phyloP scores from a whole-genome alignment of 2,888 invertebrate species.

The Aquatica leii region DNA sequence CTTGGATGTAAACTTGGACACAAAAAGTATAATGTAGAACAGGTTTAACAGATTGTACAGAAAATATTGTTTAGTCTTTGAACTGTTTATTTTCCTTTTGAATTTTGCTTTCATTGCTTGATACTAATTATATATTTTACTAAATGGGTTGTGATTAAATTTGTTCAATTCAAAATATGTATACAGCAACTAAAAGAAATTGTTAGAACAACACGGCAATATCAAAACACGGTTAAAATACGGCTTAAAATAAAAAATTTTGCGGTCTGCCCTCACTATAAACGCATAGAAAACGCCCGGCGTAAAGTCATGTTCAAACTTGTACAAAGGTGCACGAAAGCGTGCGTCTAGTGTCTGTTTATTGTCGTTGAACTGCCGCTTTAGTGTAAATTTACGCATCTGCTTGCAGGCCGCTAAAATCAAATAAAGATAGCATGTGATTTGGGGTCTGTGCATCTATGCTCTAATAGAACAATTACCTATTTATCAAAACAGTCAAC shows the following conservation, averaged over 20 bases:
- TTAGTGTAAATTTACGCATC: no score
- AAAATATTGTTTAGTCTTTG: conserved; percentile 1
- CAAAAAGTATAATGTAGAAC: not conserved
- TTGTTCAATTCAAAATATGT: not conserved
- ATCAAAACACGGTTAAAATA: not conserved
- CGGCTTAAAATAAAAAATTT: not conserved
- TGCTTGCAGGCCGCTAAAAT: no score
- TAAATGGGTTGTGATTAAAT: conserved; percentile 3
- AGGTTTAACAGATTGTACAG: not conserved
- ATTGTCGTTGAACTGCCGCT: no score
- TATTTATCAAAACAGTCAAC: no score
- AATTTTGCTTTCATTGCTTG: not conserved
- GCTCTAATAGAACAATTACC: no score
- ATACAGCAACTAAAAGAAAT: not conserved
- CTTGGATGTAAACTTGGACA: no score
- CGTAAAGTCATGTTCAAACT: not conserved
- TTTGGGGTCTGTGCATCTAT: no score
- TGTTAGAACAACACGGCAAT: not conserved
- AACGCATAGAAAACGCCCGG: not conserved
- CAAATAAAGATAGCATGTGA: no score
- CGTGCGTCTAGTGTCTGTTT: not conserved
- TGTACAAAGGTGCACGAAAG: not conserved
- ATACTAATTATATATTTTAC: not conserved
- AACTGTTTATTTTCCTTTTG: conserved; percentile 1
- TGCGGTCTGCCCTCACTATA: no score